phyloP scores from a whole-genome alignment of 2,888 invertebrate genomes.

The Heterodera filipjevi region DNA sequence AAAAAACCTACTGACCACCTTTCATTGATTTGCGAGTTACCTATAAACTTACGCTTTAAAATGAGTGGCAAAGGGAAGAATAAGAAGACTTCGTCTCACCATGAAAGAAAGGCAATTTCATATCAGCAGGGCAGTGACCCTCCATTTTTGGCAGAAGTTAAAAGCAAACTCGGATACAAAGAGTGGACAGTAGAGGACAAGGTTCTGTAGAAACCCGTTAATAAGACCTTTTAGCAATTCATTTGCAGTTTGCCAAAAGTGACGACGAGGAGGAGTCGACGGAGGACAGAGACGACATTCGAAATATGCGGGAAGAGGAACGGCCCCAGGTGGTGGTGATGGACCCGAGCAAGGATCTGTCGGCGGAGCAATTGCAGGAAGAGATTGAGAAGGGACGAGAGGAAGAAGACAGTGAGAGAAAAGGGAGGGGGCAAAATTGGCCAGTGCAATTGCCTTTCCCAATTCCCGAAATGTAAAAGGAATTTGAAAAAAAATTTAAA shows the following conservation, averaged over 20 bases:
- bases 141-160: conserved; percentile 56
- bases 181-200: conserved; percentile 60
- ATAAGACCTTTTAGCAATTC: neutral
- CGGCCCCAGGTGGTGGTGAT: conserved; percentile 59
- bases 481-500: no score
- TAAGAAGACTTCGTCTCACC: conserved; percentile 40
- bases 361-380: conserved; percentile 51
- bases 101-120: conserved; percentile 41
- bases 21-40: no score
- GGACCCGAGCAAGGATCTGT: conserved; percentile 51
- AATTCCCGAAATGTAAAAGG: no score
- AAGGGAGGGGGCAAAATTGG: no score
- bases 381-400: conserved; percentile 51
- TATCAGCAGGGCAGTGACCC: conserved; percentile 59
- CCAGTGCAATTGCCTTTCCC: no score
- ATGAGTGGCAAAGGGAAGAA: conserved; percentile 16
- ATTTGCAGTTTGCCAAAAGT: conserved; percentile 24
- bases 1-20: no score
- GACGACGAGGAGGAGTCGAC: conserved; percentile 42
- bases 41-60: neutral
- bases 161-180: conserved; percentile 57
- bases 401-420: conserved; percentile 52
- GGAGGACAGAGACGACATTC: conserved; percentile 43
- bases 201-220: conserved; percentile 32
- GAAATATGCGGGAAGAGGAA: conserved; percentile 54